Evolutionary conservation across 2,888 invertebrate genomes (phyloP), one percentile per base, ranked within the genome.

Genomic region (Adela reaumurella): DNA sequence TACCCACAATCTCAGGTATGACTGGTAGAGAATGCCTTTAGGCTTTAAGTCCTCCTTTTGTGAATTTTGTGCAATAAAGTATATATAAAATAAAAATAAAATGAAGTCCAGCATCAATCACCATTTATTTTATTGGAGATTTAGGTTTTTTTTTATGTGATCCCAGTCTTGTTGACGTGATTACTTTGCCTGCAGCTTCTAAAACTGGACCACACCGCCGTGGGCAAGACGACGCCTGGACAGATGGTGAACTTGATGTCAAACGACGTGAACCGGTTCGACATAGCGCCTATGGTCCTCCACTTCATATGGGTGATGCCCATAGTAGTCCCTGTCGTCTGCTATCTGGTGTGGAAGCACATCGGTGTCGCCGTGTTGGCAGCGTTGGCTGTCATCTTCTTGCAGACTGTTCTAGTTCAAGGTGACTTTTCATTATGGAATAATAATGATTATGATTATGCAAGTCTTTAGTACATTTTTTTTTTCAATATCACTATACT

Each of bases 261-360:
- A 1, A 93, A 92, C 59, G 94, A 94, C 62, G 92, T 93, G 2
- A 86, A 86, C 58, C 82, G 92, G 53, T 91, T 93, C 63, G 93
- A 93, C 62, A 68, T 86, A 65, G 83, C 86, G 18, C 81, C 87
- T 17, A 58, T 84, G 46, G 86, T 85, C 61, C 66, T 91, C 14
- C 89, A 92, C 67, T 92, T 87, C 62, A 65, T 92, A 45, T 90
- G 91, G 90, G 84, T 92, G 49, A 89, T 89, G 71, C 92, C 92
- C 0, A 74, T 92, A 14, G 86, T 90, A 58, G 84, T 86, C 10
- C 71, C 84, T 0, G 82, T 89, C 3, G 74, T 74, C 0, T 72
- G 72, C 0, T 78, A 67, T 52, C 55, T 78, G 41, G 65, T 78
- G n/a, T 78, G 76, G 76, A 74, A 74, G 53, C 73, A 72, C 44